Evolutionary conservation across 2,113 vertebrate genomes (phyloP).

Genomic region (Ceyx cyanopectus): DNA sequence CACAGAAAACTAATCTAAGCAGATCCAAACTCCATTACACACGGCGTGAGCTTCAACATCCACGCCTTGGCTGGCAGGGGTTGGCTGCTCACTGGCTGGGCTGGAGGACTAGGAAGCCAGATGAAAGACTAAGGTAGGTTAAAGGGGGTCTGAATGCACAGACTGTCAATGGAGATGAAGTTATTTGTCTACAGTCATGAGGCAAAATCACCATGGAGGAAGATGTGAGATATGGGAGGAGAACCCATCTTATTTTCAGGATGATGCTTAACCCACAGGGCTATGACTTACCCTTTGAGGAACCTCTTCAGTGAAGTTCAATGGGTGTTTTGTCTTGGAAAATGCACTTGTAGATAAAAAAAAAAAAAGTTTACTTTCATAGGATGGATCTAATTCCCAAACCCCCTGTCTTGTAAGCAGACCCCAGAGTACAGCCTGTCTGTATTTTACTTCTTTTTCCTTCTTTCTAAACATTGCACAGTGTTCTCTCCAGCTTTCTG

Average conservation of each 20-base stretch:
- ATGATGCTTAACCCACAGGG: not conserved
- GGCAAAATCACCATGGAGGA: not conserved
- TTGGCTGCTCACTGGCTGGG: not conserved
- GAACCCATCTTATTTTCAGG: not conserved
- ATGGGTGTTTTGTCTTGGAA: not conserved
- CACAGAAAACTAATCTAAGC: not conserved
- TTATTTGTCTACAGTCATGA: not conserved
- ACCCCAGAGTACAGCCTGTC: not conserved
- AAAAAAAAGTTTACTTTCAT: not conserved
- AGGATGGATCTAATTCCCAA: not conserved
- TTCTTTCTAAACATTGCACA: constrained; percentile 31
- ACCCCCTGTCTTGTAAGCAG: not conserved
- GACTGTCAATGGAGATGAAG: not conserved
- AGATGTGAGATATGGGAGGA: not conserved
- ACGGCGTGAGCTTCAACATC: not conserved
- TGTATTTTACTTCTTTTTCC: not conserved
- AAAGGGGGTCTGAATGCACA: not conserved
- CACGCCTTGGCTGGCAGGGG: not conserved
- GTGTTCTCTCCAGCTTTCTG: constrained; percentile 67
- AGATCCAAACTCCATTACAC: not conserved
- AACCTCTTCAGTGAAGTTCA: not conserved
- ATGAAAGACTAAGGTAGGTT: not conserved
- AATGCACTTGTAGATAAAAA: not conserved
- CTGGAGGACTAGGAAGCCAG: not conserved
- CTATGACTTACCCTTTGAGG: not conserved